Base-by-base conservation (phyloP, 2,113 vertebrate species). In the Protobothrops flavoviridis region DNA sequence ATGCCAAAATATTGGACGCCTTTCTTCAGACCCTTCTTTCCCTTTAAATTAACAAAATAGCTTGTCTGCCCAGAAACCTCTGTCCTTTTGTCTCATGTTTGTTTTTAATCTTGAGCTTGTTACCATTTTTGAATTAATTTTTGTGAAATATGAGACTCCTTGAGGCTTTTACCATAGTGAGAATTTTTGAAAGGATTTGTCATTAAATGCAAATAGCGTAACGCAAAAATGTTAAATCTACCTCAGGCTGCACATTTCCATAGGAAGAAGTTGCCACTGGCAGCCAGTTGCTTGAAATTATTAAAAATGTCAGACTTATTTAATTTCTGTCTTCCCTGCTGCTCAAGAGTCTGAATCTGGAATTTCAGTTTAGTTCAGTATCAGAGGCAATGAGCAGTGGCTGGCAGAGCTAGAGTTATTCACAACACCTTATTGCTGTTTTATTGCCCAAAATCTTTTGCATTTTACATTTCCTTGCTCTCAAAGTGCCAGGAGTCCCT, bases 281-380 rank as follows among this genome's bases (percentile, higher is more conserved):
- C 91, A 9, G 48, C 29, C 6, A 1, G 13, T 3, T 61, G 59
- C 48, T 61, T 74, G 0, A 10, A 0, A 1, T 0, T 93, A 87
- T 39, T 95, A 91, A 91, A 95, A 89, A 33, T 57, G 88, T 91
- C 93, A 93, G 0, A 53, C 89, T 5, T 26, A 4, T 56, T 96
- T 94, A 52, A 64, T 64, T 87, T 69, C 29, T 33, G 48, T 43
- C n/a, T 17, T 20, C 52, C 0, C 48, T 48, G 0, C 55, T 0
- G 2, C 3, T 26, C 0, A 24, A 24, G 24, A n/a, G 13, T 12
- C 64, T 52, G 89, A 89, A 0, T 2, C 23, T 69, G 90, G 45
- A 56, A 52, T 0, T 0, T 86, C 91, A 89, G 24, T 90, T 56
- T 6, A 0, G 0, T 61, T 89, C 5, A 20, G 39, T 39, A 57